Percentiles rank a stretch among this genome's conserved stretches.
phyloP scores from a whole-genome alignment of 2,888 invertebrate species.

The Isoperla grammatica region DNA sequence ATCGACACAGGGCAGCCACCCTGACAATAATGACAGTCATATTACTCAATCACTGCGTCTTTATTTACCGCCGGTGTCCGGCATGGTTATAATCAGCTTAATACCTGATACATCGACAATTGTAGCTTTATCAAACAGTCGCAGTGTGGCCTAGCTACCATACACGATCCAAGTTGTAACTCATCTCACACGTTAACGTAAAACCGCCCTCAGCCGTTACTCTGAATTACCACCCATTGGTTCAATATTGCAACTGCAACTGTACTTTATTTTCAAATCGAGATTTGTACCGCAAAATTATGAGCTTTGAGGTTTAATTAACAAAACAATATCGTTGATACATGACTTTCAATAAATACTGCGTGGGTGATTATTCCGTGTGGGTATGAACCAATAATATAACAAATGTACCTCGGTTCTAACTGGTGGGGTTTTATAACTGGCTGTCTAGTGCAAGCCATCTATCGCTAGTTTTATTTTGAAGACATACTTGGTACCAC shows the following conservation, averaged over 20 bases:
- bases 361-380: slow-evolving; percentile 8
- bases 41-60: slow-evolving; percentile 22
- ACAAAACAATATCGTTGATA: slow-evolving; percentile 20
- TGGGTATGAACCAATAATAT: neutral
- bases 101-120: slow-evolving; percentile 30
- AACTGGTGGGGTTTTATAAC: too few species aligned
- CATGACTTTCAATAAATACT: slow-evolving; percentile 18
- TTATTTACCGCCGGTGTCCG: neutral
- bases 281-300: slow-evolving; percentile 28
- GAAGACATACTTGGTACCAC: too few species aligned
- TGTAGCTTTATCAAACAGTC: slow-evolving; percentile 29
- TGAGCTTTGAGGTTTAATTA: slow-evolving; percentile 31
- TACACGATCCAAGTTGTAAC: slow-evolving; percentile 2
- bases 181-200: slow-evolving; percentile 7
- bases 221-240: slow-evolving; percentile 16
- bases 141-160: slow-evolving; percentile 14
- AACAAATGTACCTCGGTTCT: too few species aligned
- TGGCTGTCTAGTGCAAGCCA: too few species aligned
- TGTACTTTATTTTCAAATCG: slow-evolving; percentile 17
- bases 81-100: slow-evolving; percentile 28
- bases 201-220: slow-evolving; percentile 13
- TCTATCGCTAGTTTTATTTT: too few species aligned
- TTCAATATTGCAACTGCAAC: slow-evolving; percentile 13
- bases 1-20: slow-evolving; percentile 23
- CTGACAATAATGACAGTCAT: slow-evolving; percentile 24